Conservation (phyloP, 2,888 invertebrate species). For the Patella pellucida region DNA sequence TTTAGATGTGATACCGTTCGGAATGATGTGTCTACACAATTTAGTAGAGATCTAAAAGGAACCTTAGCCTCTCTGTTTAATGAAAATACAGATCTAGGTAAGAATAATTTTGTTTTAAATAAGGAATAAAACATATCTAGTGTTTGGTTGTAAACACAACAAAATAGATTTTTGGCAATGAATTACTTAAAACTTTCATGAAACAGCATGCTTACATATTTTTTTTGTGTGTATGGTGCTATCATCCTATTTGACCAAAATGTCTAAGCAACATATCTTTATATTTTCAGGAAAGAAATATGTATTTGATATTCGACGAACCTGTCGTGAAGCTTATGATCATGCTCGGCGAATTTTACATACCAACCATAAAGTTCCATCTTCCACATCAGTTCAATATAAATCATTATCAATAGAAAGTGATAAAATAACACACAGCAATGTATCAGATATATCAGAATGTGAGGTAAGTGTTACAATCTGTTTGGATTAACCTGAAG, state of each 20-base stretch:
- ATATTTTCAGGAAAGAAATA: slow-evolving; percentile 81
- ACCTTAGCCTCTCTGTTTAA: slow-evolving; percentile 92
- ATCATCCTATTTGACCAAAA: too few species aligned
- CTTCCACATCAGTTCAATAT: too few species aligned
- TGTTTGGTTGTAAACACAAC: too few species aligned
- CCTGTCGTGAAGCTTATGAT: slow-evolving; percentile 91
- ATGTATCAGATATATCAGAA: not conserved
- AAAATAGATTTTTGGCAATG: too few species aligned
- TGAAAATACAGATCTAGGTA: slow-evolving; percentile 74
- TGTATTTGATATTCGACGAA: slow-evolving; percentile 90
- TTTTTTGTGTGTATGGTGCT: too few species aligned
- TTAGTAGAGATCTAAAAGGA: slow-evolving; percentile 89
- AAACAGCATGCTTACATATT: too few species aligned
- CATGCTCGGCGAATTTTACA: slow-evolving; percentile 85
- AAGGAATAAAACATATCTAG: too few species aligned
- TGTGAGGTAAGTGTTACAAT: not conserved
- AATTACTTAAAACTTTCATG: too few species aligned
- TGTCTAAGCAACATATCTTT: not conserved
- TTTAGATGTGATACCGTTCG: slow-evolving; percentile 93
- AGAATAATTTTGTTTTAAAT: slow-evolving; percentile 22
- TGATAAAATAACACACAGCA: not conserved
- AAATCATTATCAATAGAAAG: not conserved
- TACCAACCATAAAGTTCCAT: slow-evolving; percentile 9
- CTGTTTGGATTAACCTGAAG: not conserved
- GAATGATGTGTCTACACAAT: slow-evolving; percentile 88